Conservation (phyloP, 2,797 vertebrate genomes). For the Cichlasoma orientale region DNA sequence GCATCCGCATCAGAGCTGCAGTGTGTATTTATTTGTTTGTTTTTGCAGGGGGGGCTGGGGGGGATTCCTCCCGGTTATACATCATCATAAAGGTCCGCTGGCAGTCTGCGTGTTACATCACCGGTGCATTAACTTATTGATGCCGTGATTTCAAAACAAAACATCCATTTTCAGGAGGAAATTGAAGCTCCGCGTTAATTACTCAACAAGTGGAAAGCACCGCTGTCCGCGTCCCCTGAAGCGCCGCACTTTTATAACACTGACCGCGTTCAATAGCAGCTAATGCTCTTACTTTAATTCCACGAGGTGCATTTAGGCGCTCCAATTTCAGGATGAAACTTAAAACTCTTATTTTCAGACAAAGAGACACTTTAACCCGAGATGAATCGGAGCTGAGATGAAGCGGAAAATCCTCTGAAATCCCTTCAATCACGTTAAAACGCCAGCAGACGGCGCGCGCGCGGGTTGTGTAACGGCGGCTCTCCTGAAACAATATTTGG, state of each 20-base stretch:
- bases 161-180: slow-evolving; percentile 19
- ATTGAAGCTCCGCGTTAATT: slow-evolving; percentile 20
- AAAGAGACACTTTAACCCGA: slow-evolving; percentile 40
- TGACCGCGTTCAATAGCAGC: neutral
- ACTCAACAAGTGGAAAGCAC: slow-evolving; percentile 26
- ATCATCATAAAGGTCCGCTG: neutral
- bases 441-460: neutral
- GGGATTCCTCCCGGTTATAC: neutral
- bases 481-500: slow-evolving; percentile 36
- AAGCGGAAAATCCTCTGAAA: slow-evolving; percentile 64
- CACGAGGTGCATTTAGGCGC: slow-evolving; percentile 9
- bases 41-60: neutral
- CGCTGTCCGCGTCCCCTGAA: neutral
- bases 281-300: slow-evolving; percentile 3
- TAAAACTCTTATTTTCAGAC: slow-evolving; percentile 24
- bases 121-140: slow-evolving; percentile 54
- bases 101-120: slow-evolving; percentile 25
- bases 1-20: neutral
- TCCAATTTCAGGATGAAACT: slow-evolving; percentile 30
- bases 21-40: neutral
- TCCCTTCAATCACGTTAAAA: slow-evolving; percentile 63
- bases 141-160: slow-evolving; percentile 5
- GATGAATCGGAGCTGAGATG: slow-evolving; percentile 25
- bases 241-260: neutral
- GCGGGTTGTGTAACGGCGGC: slow-evolving; percentile 19